Conservation (phyloP, 2,113 vertebrate genomes). For the Haliaeetus leucogaster region DNA sequence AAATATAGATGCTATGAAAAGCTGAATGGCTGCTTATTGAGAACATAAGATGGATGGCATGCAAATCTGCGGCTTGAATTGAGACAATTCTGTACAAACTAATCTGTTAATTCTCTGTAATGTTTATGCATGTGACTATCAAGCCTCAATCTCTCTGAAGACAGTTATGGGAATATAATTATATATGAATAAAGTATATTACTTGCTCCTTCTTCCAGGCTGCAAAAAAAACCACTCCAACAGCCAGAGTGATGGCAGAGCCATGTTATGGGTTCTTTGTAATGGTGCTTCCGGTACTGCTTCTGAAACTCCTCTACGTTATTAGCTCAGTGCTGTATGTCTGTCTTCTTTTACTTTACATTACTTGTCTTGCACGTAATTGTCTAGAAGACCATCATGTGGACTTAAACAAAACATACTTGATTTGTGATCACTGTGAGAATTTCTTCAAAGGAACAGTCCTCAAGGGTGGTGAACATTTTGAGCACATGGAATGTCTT, state of each 20-base stretch:
- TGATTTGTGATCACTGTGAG: neutral
- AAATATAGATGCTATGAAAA: slow-evolving; percentile 13
- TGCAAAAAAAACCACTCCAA: neutral
- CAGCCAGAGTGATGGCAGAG: neutral
- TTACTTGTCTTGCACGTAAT: neutral
- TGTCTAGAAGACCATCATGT: neutral
- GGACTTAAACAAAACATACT: neutral
- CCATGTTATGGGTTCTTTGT: neutral
- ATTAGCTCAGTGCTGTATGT: neutral
- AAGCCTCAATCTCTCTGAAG: neutral
- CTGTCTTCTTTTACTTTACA: neutral
- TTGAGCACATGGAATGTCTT: neutral
- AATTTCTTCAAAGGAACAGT: neutral
- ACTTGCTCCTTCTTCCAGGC: neutral
- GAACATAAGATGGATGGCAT: neutral
- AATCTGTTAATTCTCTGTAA: neutral
- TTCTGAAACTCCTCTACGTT: neutral
- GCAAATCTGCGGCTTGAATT: neutral
- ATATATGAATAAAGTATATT: neutral
- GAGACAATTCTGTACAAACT: neutral
- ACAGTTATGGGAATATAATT: neutral
- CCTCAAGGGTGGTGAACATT: neutral
- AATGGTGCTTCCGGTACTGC: neutral
- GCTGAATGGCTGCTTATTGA: neutral
- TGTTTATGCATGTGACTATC: neutral